Percentiles rank a stretch among this genome's conserved stretches.
Evolutionary conservation across 64 coral and sea anemone genomes (phyloP).

Genomic region (Hydrozoanthus tunicans): DNA sequence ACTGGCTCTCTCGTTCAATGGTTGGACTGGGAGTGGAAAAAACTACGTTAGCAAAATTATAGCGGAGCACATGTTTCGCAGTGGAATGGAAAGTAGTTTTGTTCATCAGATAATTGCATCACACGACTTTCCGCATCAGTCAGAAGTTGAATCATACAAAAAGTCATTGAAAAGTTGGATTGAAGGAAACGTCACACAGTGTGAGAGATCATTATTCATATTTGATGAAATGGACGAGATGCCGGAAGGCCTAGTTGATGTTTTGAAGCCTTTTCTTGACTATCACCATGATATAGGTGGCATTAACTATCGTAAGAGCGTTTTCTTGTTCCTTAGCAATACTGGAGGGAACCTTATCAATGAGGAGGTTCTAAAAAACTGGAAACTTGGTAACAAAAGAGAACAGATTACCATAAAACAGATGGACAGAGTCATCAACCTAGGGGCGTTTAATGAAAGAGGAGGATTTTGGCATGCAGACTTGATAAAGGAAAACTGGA

Average conservation of each 20-base stretch:
- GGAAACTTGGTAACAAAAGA: slow-evolving; percentile 63
- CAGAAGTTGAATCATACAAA: slow-evolving; percentile 65
- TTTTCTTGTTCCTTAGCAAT: slow-evolving; percentile 92
- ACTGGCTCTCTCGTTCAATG: slow-evolving; percentile 85
- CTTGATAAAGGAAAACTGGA: slow-evolving; percentile 68
- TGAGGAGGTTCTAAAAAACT: slow-evolving; percentile 56
- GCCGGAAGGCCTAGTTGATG: slow-evolving; percentile 66
- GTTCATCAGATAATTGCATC: not conserved
- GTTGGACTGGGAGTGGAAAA: slow-evolving; percentile 93
- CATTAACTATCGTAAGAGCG: slow-evolving; percentile 73
- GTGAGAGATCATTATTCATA: slow-evolving; percentile 77
- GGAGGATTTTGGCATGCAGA: slow-evolving; percentile 84
- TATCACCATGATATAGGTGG: slow-evolving; percentile 68
- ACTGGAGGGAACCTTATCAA: slow-evolving; percentile 85
- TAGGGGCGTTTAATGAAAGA: slow-evolving; percentile 67
- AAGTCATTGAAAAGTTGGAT: slow-evolving; percentile 35
- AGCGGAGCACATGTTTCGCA: slow-evolving; percentile 73
- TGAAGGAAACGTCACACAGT: slow-evolving; percentile 47
- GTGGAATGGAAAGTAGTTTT: slow-evolving; percentile 70
- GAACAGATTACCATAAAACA: slow-evolving; percentile 82
- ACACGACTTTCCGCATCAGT: slow-evolving; percentile 75
- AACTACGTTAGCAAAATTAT: slow-evolving; percentile 88
- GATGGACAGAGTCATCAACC: slow-evolving; percentile 76
- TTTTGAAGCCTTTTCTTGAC: slow-evolving; percentile 79
- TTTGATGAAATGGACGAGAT: slow-evolving; percentile 98